phyloP scores from a whole-genome alignment of 2,113 vertebrate genomes.

The Oriolus oriolus region DNA sequence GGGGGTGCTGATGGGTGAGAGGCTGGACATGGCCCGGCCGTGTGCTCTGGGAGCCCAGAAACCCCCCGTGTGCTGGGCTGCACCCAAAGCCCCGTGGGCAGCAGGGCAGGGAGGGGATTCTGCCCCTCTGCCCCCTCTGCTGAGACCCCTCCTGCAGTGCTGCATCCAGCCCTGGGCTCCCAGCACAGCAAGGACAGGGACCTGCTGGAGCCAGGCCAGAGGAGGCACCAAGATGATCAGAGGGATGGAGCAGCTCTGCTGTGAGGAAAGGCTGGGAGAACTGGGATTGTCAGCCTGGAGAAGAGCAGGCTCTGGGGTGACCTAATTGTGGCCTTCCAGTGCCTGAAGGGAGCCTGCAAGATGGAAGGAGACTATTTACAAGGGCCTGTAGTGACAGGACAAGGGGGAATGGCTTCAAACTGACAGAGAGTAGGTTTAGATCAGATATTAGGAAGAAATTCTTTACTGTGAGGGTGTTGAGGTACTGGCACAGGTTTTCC shows the following conservation, averaged over 20 bases:
- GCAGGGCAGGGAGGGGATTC: background rate
- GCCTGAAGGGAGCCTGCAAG: background rate
- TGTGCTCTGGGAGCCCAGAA: background rate
- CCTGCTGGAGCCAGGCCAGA: background rate
- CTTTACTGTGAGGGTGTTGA: rapidly evolving
- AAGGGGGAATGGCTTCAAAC: background rate
- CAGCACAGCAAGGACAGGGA: no score
- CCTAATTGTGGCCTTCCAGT: rapidly evolving
- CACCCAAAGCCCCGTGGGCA: background rate
- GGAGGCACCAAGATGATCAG: background rate
- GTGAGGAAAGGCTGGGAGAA: background rate
- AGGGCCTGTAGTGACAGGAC: rapidly evolving
- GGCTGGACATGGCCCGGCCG: background rate
- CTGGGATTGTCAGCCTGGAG: rapidly evolving
- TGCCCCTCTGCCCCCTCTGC: background rate
- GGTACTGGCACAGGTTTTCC: rapidly evolving
- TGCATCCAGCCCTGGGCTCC: no score
- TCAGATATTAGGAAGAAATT: background rate
- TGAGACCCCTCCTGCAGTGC: background rate
- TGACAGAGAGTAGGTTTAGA: rapidly evolving
- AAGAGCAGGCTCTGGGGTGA: rapidly evolving
- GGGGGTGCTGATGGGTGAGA: background rate
- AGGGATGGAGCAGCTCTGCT: background rate
- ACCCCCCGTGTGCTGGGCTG: background rate
- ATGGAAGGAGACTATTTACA: background rate